A percentile compares a stretch with the other conserved stretches of the same genome.
Evolutionary conservation across 2,113 vertebrate genomes (phyloP).

Genomic region (Budorcas taxicolor): DNA sequence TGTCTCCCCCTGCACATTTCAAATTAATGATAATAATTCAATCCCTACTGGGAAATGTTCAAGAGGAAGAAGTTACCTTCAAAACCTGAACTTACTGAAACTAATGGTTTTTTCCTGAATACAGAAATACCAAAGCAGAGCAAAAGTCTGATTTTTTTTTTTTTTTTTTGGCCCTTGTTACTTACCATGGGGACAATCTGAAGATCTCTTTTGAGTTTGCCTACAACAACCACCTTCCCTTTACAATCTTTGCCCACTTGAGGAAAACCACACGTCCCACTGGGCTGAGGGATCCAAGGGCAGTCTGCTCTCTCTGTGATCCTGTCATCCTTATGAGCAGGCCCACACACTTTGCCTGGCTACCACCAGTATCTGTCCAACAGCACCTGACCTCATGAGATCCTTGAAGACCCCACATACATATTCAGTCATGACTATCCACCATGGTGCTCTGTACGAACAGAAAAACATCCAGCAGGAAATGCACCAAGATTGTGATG

Average conservation of each 20-base stretch:
- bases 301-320: neutral
- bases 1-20: neutral
- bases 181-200: neutral
- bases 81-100: neutral
- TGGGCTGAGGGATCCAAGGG: neutral
- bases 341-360: neutral
- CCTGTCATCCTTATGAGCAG: neutral
- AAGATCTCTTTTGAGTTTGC: neutral
- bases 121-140: neutral
- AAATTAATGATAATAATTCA: neutral
- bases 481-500: neutral
- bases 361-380: neutral
- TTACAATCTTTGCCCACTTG: neutral
- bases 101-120: neutral
- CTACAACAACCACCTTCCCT: neutral
- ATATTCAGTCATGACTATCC: neutral
- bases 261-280: neutral
- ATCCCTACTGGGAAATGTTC: neutral
- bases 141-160: neutral
- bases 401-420: neutral
- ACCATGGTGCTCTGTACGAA: neutral
- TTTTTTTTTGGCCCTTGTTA: neutral
- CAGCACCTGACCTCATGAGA: neutral
- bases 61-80: neutral
- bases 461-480: neutral